Percentiles rank a stretch among this genome's conserved stretches.
phyloP scores from a whole-genome alignment of 1,140 invertebrate genomes.

The Mycetomoellerius zeteki region DNA sequence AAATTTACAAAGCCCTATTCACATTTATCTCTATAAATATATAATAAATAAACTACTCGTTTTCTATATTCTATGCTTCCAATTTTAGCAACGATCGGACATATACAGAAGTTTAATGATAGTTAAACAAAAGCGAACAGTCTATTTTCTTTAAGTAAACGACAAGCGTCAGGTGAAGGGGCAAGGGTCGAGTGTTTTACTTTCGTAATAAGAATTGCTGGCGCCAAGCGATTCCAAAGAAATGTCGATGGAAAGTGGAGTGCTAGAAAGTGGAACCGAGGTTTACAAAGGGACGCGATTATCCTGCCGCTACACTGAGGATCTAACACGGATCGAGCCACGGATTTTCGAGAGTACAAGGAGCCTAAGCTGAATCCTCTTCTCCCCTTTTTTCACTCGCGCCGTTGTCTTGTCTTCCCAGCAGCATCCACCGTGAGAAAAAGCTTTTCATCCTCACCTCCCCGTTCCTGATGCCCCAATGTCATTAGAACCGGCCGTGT shows the following conservation, averaged over 20 bases:
- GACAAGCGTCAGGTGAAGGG: not conserved
- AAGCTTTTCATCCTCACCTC: constrained; percentile 9
- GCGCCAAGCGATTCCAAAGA: constrained; percentile 20
- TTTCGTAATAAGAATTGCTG: constrained; percentile 31
- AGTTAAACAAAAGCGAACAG: not conserved
- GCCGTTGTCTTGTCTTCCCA: not conserved
- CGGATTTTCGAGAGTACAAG: constrained; percentile 30
- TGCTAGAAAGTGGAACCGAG: constrained; percentile 27
- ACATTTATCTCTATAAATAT: not conserved
- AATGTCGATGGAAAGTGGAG: constrained; percentile 42
- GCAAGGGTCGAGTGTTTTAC: constrained; percentile 12
- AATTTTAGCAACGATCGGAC: not conserved
- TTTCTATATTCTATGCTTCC: not conserved
- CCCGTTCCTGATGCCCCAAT: constrained; percentile 18
- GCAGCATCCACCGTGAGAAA: not conserved
- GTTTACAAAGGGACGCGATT: constrained; percentile 54
- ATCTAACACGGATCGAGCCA: constrained; percentile 11
- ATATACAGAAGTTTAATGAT: not conserved
- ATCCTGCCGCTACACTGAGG: constrained; percentile 23
- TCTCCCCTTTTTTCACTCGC: constrained; percentile 5
- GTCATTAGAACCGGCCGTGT: constrained; percentile 54
- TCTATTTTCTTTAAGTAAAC: constrained; percentile 38
- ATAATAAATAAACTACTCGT: constrained; percentile 33
- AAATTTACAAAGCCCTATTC: not conserved
- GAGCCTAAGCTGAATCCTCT: not conserved